Evolutionary conservation across 1,140 invertebrate species (phyloP), one percentile per base, ranked within the genome.

Genomic region (Zaprionus kolodkinae): DNA sequence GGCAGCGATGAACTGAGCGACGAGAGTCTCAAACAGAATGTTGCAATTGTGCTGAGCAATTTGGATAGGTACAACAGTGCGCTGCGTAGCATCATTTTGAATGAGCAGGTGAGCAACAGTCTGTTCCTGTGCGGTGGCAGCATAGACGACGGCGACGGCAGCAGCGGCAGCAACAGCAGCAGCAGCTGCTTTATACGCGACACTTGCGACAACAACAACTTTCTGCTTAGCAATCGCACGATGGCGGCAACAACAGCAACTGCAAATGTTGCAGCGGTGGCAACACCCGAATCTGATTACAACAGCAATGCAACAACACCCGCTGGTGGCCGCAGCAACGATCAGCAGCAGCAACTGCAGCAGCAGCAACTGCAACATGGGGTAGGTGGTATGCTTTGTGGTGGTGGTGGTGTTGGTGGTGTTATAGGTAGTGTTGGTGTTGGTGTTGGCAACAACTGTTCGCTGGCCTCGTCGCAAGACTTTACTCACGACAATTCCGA

Each of bases 401-500:
- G 69, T 74, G 68, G 43, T 60, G 76, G 72, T 78, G 71, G 64
- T 63, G 64, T 70, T 78, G 80, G 77, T 66, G 76, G 57, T 82
- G 74, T 52, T 65, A 57, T 48, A 72, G 25, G 6, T 64, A 43
- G 33, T 74, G 63, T 54, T 78, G 73, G 62, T 79, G 60, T 17
- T 57, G 72, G 74, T 66, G 74, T 57, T 74, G 77, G 71, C 45
- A 83, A 82, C 91, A 85, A 91, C 74, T 93, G 91, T 54, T 93
- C 92, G 54, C 71, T 93, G 75, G 92, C 92, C 68, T 93, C 92
- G 43, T 92, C 92, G 43, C 92, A 92, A 73, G 96, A 97, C 92
- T 97, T 97, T 92, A 95, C 97, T 91, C 96, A 97, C 93, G 96
- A 97, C 93, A 97, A 97, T 94, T 96, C 96, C 72, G 97, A 97